These are phyloP conservation scores for Oxyteleia sp. DNA, from an alignment of 2,888 invertebrate genomes.

Conservation along the genomic window DNA sequence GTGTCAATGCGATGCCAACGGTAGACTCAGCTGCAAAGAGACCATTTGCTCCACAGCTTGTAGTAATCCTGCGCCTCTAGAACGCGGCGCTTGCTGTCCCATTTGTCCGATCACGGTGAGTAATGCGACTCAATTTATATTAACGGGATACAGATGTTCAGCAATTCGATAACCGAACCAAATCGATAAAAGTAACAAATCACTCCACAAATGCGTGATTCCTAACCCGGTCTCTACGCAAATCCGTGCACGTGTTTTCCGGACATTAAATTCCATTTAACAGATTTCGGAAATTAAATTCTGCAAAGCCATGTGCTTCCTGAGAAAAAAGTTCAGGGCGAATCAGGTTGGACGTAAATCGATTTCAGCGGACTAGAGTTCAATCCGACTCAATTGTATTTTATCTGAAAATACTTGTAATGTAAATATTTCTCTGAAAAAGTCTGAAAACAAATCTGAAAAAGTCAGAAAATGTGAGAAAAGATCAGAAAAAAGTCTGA, in stretches of 20 bases:
- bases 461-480: no score
- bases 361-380: no score
- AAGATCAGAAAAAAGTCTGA: no score
- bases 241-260: conserved; percentile 8
- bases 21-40: conserved; percentile 83
- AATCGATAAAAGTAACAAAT: conserved; percentile 46
- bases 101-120: conserved; percentile 83
- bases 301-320: not conserved
- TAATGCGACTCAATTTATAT: conserved; percentile 58
- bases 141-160: conserved; percentile 45
- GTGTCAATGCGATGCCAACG: conserved; percentile 83
- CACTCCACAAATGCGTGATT: conserved; percentile 30
- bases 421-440: no score
- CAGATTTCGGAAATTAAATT: not conserved
- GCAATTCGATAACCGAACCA: conserved; percentile 24
- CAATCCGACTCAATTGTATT: no score
- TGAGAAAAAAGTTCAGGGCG: not conserved
- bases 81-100: conserved; percentile 83
- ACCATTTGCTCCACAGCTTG: conserved; percentile 84
- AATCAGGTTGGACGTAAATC: no score
- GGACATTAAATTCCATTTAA: not conserved
- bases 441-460: no score
- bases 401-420: no score
- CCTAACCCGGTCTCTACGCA: conserved; percentile 1
- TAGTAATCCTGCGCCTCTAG: conserved; percentile 81